A percentile compares a stretch with the other conserved stretches of the same genome.
Conservation (phyloP, 2,888 invertebrate species). For the Caradrina kadenii region DNA sequence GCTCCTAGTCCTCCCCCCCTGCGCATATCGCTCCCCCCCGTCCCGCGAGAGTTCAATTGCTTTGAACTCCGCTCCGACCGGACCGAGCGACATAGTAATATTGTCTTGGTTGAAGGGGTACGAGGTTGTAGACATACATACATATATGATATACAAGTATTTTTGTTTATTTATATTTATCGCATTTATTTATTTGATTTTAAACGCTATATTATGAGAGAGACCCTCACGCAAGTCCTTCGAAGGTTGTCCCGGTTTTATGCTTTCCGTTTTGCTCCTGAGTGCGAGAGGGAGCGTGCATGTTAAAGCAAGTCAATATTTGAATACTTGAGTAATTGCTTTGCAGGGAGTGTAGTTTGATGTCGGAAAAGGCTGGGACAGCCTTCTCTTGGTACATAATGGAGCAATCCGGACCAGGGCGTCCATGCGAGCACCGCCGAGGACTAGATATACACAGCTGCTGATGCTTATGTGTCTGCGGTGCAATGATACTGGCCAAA, state of each 20-base stretch:
- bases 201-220: constrained; percentile 82
- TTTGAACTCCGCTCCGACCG: constrained; percentile 79
- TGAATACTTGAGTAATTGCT: constrained; percentile 82
- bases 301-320: constrained; percentile 78
- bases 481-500: constrained; percentile 90
- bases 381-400: constrained; percentile 81
- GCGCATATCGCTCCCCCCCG: constrained; percentile 60
- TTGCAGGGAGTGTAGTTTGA: constrained; percentile 80
- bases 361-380: constrained; percentile 85
- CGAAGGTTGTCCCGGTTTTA: constrained; percentile 91
- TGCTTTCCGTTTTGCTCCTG: constrained; percentile 89
- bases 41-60: constrained; percentile 84
- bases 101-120: constrained; percentile 89
- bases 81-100: constrained; percentile 84
- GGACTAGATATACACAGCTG: constrained; percentile 65
- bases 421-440: constrained; percentile 74
- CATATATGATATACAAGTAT: constrained; percentile 79
- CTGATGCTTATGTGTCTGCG: constrained; percentile 83
- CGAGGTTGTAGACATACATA: constrained; percentile 85
- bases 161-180: constrained; percentile 87
- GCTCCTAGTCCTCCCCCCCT: constrained; percentile 64
- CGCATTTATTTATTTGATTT: constrained; percentile 89
- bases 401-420: constrained; percentile 74
- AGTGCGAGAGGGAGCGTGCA: constrained; percentile 85
- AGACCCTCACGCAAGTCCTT: constrained; percentile 87